phyloP scores from a whole-genome alignment of 2,888 invertebrate genomes.

The Coelopa pilipes region DNA sequence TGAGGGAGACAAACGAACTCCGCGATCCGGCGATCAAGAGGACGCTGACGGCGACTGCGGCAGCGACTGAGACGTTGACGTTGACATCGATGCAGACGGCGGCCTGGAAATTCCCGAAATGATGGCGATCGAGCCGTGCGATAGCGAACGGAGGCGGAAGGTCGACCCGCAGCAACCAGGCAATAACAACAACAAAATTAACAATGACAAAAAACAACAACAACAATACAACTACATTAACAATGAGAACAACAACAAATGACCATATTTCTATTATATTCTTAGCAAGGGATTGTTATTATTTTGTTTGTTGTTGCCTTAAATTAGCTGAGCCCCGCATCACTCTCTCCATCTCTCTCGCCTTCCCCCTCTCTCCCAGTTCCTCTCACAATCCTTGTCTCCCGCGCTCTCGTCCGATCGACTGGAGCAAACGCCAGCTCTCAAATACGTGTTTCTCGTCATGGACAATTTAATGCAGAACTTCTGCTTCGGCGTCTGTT shows the following conservation, averaged over 20 bases:
- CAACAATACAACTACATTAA: too few species aligned
- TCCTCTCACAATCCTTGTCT: too few species aligned
- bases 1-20: too few species aligned
- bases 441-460: slow-evolving; percentile 48
- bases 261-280: background rate
- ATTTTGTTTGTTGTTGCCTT: slow-evolving; percentile 40
- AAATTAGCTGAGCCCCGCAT: too few species aligned
- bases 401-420: too few species aligned
- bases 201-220: too few species aligned
- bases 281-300: slow-evolving; percentile 39
- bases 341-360: too few species aligned
- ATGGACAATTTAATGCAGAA: slow-evolving; percentile 56
- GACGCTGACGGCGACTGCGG: background rate
- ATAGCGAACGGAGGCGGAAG: slow-evolving; percentile 13
- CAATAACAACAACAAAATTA: background rate
- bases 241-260: too few species aligned
- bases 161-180: background rate
- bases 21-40: too few species aligned
- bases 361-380: too few species aligned
- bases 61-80: background rate
- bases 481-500: slow-evolving; percentile 23
- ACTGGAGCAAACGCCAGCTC: background rate
- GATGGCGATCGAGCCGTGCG: slow-evolving; percentile 1
- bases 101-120: background rate
- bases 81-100: background rate